Base-by-base conservation (phyloP, 2,888 invertebrate genomes). In the Ichneumon xanthorius region DNA sequence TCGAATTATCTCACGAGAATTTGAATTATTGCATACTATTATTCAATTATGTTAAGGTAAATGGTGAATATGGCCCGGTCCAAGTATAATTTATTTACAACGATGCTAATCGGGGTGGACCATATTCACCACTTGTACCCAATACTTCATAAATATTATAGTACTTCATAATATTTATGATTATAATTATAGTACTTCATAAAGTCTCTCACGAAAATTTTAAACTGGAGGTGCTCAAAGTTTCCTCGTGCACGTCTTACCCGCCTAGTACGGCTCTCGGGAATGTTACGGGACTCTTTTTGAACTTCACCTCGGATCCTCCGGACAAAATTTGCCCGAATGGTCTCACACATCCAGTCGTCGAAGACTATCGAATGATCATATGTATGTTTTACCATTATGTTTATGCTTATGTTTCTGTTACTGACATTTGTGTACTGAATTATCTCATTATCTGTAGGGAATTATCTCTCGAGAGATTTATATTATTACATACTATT, bases 171-270 rank as follows among this genome's bases (percentile, higher is more conserved):
- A 22, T n/a, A n/a, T n/a, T n/a, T n/a, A 14, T 14, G 45, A n/a
- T n/a, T n/a, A n/a, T n/a, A n/a, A n/a, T n/a, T 45, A 4, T 0
- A 11, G 45, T 45, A 16, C 16, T 48, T 48, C 45, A 4, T n/a
- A n/a, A n/a, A 16, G 14, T 16, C 45, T 48, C 45, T 48, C 16
- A 16, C 0, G 14, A 14, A 14, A 45, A 45, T 45, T 45, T 45
- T 0, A 48, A 40, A 48, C 16, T 0, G 16, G 4, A 48, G 76
- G 55, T 72, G 37, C 70, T 72, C 33, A 16, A 33, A 72, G 65
- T 80, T 73, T 67, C 53, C 30, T 30, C 30, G 55, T 71, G 40
- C n/a, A 58, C 33, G 11, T 55, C 11, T 40, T 5, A 48, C 45
- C 14, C 14, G 14, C 50, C 33, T 33, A 16, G 11, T 30, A n/a